Conservation (phyloP, 2,113 vertebrate genomes). For the Charina bottae region DNA sequence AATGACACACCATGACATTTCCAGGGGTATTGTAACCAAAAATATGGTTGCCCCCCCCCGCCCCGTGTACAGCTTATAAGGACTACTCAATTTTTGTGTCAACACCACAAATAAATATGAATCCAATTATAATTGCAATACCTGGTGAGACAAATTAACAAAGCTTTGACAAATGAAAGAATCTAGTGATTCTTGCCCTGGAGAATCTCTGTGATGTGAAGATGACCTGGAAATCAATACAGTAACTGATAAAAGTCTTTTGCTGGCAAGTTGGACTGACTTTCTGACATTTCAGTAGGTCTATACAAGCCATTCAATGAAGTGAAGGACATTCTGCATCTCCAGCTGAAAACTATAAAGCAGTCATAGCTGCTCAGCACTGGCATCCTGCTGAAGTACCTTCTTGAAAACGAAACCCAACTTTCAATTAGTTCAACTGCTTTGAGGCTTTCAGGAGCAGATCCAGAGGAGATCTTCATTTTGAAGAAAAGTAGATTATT, state of each 20-base stretch:
- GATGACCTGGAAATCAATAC: not conserved
- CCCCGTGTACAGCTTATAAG: not conserved
- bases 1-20: not conserved
- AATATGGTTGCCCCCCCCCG: not conserved
- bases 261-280: not conserved
- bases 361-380: not conserved
- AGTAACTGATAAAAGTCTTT: not conserved
- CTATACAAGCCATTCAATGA: not conserved
- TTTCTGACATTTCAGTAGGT: not conserved
- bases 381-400: not conserved
- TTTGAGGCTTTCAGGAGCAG: not conserved
- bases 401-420: not conserved
- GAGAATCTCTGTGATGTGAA: not conserved
- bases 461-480: not conserved
- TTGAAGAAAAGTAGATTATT: not conserved
- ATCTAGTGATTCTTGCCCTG: not conserved
- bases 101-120: not conserved
- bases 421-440: not conserved
- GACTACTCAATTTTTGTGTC: not conserved
- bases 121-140: not conserved
- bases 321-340: not conserved
- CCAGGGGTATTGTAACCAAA: not conserved
- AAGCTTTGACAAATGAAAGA: not conserved
- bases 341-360: not conserved
- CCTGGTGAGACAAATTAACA: not conserved